Percentiles rank a stretch among this genome's conserved stretches.
These are phyloP conservation scores for Phataginus tricuspis DNA, from an alignment of 2,797 vertebrate species.

Conservation along the genomic window DNA sequence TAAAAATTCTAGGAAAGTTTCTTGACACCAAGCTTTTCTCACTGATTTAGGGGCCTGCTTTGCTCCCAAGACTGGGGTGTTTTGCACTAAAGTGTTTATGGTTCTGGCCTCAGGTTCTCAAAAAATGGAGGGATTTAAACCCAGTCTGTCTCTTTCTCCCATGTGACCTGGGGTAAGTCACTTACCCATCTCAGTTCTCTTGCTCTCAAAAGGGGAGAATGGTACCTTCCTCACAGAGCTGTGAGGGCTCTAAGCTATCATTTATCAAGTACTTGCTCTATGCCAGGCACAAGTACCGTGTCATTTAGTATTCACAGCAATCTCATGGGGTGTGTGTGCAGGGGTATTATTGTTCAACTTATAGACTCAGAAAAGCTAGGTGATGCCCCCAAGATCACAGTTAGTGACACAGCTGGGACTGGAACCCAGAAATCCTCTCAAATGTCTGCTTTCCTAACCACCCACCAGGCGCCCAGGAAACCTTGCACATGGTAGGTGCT, in stretches of 20 bases:
- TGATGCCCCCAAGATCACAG: neutral
- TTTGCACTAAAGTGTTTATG: neutral
- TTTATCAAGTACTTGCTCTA: neutral
- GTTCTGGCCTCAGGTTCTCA: neutral
- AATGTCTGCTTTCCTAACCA: neutral
- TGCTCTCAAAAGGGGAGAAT: neutral
- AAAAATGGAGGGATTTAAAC: neutral
- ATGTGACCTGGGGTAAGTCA: neutral
- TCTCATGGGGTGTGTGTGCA: neutral
- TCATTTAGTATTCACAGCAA: neutral
- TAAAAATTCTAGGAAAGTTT: neutral
- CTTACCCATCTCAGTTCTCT: neutral
- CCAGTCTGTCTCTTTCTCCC: neutral
- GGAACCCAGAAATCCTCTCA: neutral
- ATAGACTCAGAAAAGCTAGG: neutral
- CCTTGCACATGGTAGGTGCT: neutral
- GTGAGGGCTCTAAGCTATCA: neutral
- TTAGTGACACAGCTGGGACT: neutral
- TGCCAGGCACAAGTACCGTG: accelerated
- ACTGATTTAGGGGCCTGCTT: neutral
- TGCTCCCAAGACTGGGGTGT: neutral
- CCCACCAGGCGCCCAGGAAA: neutral
- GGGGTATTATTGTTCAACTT: neutral
- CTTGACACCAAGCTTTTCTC: neutral
- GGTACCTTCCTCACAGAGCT: neutral